phyloP scores from a whole-genome alignment of 2,888 invertebrate genomes.

The Torymus aiolomorphi region DNA sequence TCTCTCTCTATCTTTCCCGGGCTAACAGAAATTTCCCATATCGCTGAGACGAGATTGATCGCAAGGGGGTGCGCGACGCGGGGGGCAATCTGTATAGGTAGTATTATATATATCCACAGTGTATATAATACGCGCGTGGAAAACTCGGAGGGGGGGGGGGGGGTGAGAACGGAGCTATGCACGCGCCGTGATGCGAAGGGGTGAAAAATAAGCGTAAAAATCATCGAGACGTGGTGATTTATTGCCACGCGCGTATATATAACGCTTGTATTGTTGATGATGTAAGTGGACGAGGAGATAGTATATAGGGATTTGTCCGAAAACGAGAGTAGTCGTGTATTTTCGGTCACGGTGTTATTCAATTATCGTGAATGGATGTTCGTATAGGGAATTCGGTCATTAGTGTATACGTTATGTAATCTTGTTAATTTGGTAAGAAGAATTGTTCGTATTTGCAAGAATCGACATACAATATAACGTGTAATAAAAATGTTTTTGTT shows the following conservation, averaged over 20 bases:
- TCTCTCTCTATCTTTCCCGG: not conserved
- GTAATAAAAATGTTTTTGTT: no score
- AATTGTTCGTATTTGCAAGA: no score
- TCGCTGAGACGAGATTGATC: conserved; percentile 40
- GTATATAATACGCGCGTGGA: not conserved
- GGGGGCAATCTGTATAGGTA: not conserved
- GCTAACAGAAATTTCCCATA: conserved; percentile 37
- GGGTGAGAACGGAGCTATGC: not conserved
- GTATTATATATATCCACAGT: no score
- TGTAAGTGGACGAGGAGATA: no score
- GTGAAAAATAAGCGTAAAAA: conserved; percentile 9
- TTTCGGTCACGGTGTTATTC: not conserved
- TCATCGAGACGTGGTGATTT: not conserved
- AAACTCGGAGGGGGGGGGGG: conserved; percentile 6
- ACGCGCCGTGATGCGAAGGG: conserved; percentile 25
- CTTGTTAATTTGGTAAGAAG: no score
- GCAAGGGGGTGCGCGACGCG: not conserved
- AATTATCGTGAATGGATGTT: no score
- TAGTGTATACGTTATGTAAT: no score
- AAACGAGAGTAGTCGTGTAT: no score
- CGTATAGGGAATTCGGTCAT: no score
- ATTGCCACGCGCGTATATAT: not conserved
- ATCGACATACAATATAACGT: no score
- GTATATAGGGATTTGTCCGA: no score
- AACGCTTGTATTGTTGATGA: no score